phyloP scores from a whole-genome alignment of 1,140 invertebrate genomes.

The Neodiprion virginianus region DNA sequence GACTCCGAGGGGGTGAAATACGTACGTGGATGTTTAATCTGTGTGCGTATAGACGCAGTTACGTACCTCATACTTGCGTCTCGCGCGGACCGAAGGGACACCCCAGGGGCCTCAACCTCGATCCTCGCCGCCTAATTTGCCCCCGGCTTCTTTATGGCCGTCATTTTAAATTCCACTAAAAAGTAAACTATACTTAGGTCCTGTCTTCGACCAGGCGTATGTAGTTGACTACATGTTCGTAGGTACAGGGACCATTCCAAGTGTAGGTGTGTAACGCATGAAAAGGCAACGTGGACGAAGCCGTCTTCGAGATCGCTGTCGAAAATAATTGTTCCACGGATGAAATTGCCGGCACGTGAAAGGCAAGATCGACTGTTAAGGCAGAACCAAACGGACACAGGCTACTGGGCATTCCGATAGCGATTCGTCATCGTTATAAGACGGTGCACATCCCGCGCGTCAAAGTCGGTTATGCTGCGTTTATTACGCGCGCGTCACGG shows the following conservation, averaged over 20 bases:
- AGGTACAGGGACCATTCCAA: no score
- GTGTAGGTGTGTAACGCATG: no score
- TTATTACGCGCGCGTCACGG: no score
- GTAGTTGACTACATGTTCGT: not conserved
- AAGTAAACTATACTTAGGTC: slow-evolving; percentile 45
- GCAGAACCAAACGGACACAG: not conserved
- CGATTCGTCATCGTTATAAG: not conserved
- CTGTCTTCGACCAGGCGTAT: slow-evolving; percentile 20
- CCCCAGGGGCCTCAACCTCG: slow-evolving; percentile 39
- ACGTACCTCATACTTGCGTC: not conserved
- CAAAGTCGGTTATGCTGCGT: no score
- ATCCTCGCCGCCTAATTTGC: slow-evolving; percentile 48
- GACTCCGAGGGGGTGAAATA: not conserved
- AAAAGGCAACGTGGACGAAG: no score
- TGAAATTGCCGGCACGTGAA: no score
- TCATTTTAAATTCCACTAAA: slow-evolving; percentile 51
- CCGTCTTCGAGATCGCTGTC: no score
- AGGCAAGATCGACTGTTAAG: not conserved
- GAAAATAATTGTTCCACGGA: no score
- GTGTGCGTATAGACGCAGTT: not conserved
- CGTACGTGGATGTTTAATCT: no score
- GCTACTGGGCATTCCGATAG: not conserved
- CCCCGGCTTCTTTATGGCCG: slow-evolving; percentile 49
- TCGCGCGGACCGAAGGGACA: slow-evolving; percentile 26
- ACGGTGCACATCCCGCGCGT: not conserved